These are phyloP conservation scores for Dynastes grantii DNA, from an alignment of 2,888 invertebrate genomes.

Conservation along the genomic window DNA sequence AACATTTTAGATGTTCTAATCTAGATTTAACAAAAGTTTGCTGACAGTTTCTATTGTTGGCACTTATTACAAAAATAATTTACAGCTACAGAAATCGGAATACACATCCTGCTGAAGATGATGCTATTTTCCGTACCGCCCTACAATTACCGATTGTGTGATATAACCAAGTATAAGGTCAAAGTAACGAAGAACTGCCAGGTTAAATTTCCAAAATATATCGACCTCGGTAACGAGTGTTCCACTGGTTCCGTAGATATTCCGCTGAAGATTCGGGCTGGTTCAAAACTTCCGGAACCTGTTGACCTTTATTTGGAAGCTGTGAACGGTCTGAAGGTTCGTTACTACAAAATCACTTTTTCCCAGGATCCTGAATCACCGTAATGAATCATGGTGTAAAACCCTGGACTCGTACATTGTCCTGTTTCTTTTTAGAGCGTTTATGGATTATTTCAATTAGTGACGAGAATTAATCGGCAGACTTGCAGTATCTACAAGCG, in stretches of 20 bases:
- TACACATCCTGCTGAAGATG: neutral
- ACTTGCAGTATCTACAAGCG: too few relatives aligned
- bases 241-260: neutral
- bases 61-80: neutral
- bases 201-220: neutral
- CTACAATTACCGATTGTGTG: neutral
- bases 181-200: neutral
- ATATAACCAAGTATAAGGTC: neutral
- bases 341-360: neutral
- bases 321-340: neutral
- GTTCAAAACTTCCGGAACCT: neutral
- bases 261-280: neutral
- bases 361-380: too few relatives aligned
- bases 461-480: too few relatives aligned
- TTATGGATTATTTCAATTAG: too few relatives aligned
- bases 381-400: neutral
- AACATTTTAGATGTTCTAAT: too few relatives aligned
- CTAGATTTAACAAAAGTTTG: too few relatives aligned
- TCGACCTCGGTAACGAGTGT: neutral
- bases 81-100: neutral
- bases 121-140: neutral
- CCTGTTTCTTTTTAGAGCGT: too few relatives aligned
- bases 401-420: neutral
- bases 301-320: neutral
- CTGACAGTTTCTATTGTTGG: too few relatives aligned